A percentile compares a stretch with the other conserved stretches of the same genome.
These are phyloP conservation scores for Limnephilus lunatus DNA, from an alignment of 2,888 invertebrate genomes.

Conservation along the genomic window DNA sequence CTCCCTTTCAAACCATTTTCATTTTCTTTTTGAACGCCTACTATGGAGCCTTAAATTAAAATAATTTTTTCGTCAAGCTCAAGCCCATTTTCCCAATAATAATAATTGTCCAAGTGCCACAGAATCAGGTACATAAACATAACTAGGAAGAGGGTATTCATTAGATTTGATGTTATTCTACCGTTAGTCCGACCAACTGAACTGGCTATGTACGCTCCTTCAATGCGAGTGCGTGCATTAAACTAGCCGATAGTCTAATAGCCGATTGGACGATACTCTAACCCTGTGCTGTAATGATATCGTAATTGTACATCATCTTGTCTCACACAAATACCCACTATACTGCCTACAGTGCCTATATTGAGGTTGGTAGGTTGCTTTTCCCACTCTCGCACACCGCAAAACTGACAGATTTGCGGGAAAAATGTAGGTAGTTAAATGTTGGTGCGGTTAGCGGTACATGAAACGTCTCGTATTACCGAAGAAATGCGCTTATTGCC, in stretches of 20 bases:
- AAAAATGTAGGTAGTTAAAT: background rate
- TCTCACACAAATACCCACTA: background rate
- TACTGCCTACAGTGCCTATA: background rate
- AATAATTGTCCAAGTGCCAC: background rate
- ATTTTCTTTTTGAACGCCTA: too few relatives aligned
- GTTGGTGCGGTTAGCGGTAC: constrained; percentile 14
- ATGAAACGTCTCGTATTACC: background rate
- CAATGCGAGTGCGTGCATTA: constrained; percentile 4
- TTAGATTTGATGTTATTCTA: background rate
- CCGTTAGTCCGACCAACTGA: background rate
- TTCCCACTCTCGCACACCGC: background rate
- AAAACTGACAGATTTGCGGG: background rate
- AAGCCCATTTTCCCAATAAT: background rate
- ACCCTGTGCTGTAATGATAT: constrained; percentile 2
- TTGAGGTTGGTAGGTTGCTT: background rate
- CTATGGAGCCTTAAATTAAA: too few relatives aligned
- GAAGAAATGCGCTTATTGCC: background rate
- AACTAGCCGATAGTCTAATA: background rate
- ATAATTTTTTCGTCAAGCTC: background rate
- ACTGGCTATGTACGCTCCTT: background rate
- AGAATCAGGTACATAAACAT: background rate
- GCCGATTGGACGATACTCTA: constrained; percentile 22
- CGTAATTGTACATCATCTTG: background rate
- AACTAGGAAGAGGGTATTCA: constrained; percentile 28
- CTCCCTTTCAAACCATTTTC: too few relatives aligned